Evolutionary conservation across 2,888 invertebrate species (phyloP).

Genomic region (Stenodema calcarata): DNA sequence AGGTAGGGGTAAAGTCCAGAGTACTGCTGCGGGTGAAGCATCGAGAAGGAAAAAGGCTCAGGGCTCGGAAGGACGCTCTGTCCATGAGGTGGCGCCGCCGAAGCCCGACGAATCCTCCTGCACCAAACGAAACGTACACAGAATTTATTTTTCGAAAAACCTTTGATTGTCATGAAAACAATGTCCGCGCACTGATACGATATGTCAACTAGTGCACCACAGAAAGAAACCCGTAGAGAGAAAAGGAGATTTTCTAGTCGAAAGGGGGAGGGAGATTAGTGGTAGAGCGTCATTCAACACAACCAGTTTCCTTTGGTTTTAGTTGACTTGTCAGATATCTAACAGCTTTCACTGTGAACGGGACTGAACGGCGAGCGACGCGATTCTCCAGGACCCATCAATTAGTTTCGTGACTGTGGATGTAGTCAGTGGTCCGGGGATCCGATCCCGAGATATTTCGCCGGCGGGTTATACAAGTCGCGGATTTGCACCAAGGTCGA

Average conservation of each 20-base stretch:
- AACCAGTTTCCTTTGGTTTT: neutral
- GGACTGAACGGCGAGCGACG: neutral
- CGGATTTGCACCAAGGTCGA: neutral
- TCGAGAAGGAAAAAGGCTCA: slow-evolving; percentile 54
- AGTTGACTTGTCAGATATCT: neutral
- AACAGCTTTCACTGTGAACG: neutral
- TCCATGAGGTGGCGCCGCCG: slow-evolving; percentile 43
- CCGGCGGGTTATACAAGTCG: neutral
- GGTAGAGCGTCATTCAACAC: neutral
- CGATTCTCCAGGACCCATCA: neutral
- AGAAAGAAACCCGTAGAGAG: neutral
- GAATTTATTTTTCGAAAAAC: neutral
- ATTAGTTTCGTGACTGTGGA: neutral
- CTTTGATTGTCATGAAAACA: neutral
- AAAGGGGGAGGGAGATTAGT: neutral
- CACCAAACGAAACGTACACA: neutral
- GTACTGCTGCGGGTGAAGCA: slow-evolving; percentile 55
- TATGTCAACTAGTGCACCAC: neutral
- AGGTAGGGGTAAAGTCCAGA: slow-evolving; percentile 69
- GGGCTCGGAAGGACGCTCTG: slow-evolving; percentile 43
- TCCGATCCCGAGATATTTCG: neutral
- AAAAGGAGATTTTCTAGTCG: neutral
- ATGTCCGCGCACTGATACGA: neutral
- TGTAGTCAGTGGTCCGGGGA: neutral
- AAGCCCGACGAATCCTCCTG: slow-evolving; percentile 49